Percentiles rank a stretch among this genome's conserved stretches.
Conservation (phyloP, 2,888 invertebrate genomes). For the Empis livida region DNA sequence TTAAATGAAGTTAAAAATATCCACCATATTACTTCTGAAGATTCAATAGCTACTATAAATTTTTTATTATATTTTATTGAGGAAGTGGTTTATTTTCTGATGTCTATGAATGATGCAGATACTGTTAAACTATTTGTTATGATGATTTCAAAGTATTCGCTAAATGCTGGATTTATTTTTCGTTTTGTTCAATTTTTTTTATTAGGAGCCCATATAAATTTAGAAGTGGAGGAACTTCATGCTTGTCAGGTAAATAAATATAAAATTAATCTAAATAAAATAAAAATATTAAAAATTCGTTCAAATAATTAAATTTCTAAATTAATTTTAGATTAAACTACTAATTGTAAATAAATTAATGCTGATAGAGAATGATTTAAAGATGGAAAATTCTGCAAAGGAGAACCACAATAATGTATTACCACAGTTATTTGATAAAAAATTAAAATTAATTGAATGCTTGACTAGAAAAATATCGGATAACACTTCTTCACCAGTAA, state of each 20-base stretch:
- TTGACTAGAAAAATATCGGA: not conserved
- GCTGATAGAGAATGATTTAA: no score
- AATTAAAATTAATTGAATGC: not conserved
- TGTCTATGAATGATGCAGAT: conserved; percentile 25
- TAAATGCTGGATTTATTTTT: conserved; percentile 22
- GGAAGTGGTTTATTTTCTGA: conserved; percentile 24
- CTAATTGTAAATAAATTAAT: no score
- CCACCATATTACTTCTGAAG: conserved; percentile 21
- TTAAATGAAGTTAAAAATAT: conserved; percentile 16
- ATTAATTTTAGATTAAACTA: no score
- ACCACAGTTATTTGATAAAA: no score
- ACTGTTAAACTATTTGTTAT: conserved; percentile 19
- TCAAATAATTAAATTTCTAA: no score
- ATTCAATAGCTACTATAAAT: conserved; percentile 18
- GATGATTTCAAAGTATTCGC: conserved; percentile 19
- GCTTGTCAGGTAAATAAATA: conserved; percentile 20
- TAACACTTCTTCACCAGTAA: not conserved
- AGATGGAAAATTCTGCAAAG: no score
- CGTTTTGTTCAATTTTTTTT: conserved; percentile 24
- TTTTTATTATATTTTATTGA: conserved; percentile 21
- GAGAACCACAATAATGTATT: no score
- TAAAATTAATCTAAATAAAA: not conserved
- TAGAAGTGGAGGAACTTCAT: conserved; percentile 26
- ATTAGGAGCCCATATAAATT: conserved; percentile 25
- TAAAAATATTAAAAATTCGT: no score